Base-by-base conservation (phyloP, 1,140 invertebrate species). In the Plectus sambesii region DNA sequence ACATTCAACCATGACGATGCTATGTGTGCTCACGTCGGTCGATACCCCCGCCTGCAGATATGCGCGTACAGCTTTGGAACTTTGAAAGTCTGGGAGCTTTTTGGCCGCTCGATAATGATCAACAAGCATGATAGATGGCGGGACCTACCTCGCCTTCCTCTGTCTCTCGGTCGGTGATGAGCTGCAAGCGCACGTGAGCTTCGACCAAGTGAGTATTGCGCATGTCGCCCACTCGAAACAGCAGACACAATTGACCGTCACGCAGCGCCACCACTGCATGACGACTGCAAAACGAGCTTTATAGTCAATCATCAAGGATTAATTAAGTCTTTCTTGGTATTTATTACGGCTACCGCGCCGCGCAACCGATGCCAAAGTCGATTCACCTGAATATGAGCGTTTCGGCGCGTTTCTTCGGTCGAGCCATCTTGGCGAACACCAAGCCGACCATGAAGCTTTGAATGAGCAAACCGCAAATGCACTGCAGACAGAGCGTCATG, bases 401-500 rank as follows among this genome's bases (percentile, higher is more conserved):
- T 71, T 88, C 84, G 8, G 84, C 81, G 39, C 87, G 76, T 68
- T 87, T 87, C 68, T 94, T 94, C 0, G 90, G 89, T 12, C 90
- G 74, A 6, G 86, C 87, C 78, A 96, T 82, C 72, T 89, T 93
- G 8, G 87, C 85, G 67, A 93, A 92, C 2, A 92, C 85, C 26
- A 90, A 85, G 27, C 87, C 87, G 8, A 51, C 45, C 52, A 78
- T 71, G 53, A 75, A 73, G 24, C 77, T 78, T 63, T 79, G 79
- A 27, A 89, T 86, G 77, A 92, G 85, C 0, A 90, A 84, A 12
- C 89, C 90, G 20, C 81, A 80, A 48, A 94, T 89, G 59, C 86
- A 92, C 71, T 98, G 92, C 37, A 96, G 74, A 67, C 87, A 93
- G 85, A 96, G 87, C 38, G 94, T 80, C 59, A 93, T 83, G 51